Evolutionary conservation across 2,113 vertebrate genomes (phyloP).

Genomic region (Vicugna pacos): DNA sequence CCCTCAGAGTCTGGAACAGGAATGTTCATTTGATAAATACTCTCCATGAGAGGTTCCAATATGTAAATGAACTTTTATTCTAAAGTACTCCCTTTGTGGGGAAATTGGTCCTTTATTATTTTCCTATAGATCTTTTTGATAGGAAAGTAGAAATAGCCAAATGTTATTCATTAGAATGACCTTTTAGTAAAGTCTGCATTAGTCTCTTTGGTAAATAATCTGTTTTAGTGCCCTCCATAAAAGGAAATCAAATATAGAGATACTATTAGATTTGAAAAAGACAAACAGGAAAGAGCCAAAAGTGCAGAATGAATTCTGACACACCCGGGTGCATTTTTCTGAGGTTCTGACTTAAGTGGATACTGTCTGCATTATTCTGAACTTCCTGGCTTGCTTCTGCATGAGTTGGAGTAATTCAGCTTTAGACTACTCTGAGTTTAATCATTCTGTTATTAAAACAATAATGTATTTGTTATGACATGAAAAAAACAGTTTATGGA

Average conservation of each 20-base stretch:
- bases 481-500: slow-evolving; percentile 81
- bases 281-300: slow-evolving; percentile 62
- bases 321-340: slow-evolving; percentile 68
- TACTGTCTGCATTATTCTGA: slow-evolving; percentile 40
- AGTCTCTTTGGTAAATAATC: slow-evolving; percentile 72
- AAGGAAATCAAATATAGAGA: slow-evolving; percentile 56
- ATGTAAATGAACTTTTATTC: slow-evolving; percentile 84
- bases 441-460: slow-evolving; percentile 84
- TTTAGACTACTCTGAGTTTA: slow-evolving; percentile 76
- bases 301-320: slow-evolving; percentile 68
- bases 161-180: slow-evolving; percentile 74
- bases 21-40: slow-evolving; percentile 84
- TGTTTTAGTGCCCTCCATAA: slow-evolving; percentile 58
- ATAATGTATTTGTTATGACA: slow-evolving; percentile 85
- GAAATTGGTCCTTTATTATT: slow-evolving; percentile 83
- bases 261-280: slow-evolving; percentile 59
- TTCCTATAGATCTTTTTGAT: slow-evolving; percentile 75
- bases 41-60: slow-evolving; percentile 81
- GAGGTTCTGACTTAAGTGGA: slow-evolving; percentile 73
- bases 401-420: slow-evolving; percentile 70
- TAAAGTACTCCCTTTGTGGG: slow-evolving; percentile 75
- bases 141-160: slow-evolving; percentile 59
- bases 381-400: slow-evolving; percentile 72
- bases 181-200: slow-evolving; percentile 70
- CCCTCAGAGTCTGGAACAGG: slow-evolving; percentile 60